Conservation (phyloP, 2,888 invertebrate genomes). For the Tiliacea citrago region DNA sequence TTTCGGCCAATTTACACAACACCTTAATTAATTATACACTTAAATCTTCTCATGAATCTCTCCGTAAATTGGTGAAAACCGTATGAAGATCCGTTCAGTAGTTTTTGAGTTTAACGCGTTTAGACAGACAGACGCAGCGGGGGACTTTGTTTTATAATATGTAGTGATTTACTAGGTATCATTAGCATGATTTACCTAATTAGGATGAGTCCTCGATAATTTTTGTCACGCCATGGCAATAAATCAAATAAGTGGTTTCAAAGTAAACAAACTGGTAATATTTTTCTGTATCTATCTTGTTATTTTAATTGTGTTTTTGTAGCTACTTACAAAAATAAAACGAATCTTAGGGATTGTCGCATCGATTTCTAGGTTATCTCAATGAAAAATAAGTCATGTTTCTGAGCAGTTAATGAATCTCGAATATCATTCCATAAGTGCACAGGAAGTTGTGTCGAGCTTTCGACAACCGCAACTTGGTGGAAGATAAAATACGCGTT, state of each 20-base stretch:
- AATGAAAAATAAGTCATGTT: slow-evolving; percentile 10
- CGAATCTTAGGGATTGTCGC: background rate
- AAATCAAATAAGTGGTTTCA: slow-evolving; percentile 25
- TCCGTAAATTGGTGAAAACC: no score
- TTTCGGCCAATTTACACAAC: no score
- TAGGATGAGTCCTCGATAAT: slow-evolving; percentile 45
- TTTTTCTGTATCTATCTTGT: background rate
- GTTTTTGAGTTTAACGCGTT: no score
- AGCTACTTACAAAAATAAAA: background rate
- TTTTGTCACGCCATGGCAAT: slow-evolving; percentile 36
- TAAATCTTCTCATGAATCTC: no score
- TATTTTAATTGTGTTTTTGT: slow-evolving; percentile 8
- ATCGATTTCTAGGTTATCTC: background rate
- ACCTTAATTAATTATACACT: no score
- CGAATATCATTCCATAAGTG: slow-evolving; percentile 42
- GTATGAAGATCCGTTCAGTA: no score
- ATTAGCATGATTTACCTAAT: slow-evolving; percentile 44
- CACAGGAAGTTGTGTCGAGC: slow-evolving; percentile 59
- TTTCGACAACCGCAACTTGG: slow-evolving; percentile 62
- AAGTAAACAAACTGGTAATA: slow-evolving; percentile 17
- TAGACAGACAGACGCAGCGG: no score
- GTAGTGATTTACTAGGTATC: slow-evolving; percentile 24
- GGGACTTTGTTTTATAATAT: no score
- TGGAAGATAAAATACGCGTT: slow-evolving; percentile 61
- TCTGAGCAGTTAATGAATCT: slow-evolving; percentile 4